Evolutionary conservation across 2,797 vertebrate genomes (phyloP), one percentile per base, ranked within the genome.

Genomic region (Varecia variegata): DNA sequence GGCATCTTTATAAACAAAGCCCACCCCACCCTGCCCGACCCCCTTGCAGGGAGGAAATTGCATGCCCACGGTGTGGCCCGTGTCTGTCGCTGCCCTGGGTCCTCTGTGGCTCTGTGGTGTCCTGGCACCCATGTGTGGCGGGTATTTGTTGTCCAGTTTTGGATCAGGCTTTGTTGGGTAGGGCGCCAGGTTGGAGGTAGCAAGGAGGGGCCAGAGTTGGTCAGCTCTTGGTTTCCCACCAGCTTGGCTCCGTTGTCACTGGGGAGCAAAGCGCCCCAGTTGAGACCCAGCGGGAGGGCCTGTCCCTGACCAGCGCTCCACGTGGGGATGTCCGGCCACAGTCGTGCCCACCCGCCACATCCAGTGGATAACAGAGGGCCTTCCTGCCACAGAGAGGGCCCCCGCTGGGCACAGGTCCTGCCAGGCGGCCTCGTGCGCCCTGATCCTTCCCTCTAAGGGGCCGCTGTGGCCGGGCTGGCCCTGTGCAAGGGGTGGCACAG

Each of bases 51-150:
- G 76, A 54, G 50, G 35, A 38, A 35, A 30, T 13, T 12, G 6
- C 35, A 20, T 25, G 13, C 25, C 79, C 38, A 10, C 14, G 30
- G 6, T 0, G 0, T 4, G 13, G 0, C 17, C 12, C 0, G 0
- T 21, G 25, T 77, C 25, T 8, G 21, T 32, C 21, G 12, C 47
- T 18, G 74, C n/a, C 35, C 32, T 9, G 35, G 14, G 0, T 79
- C 2, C 47, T 76, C 23, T 21, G 3, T 3, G 0, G 79, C 2
- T 54, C 23, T 50, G 7, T 15, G 50, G 52, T 38, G 25, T 38
- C 23, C 4, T 2, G 2, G 7, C 13, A 38, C 14, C 12, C 21
- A 9, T 0, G n/a, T 23, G 4, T 25, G 60, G 6, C 50, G 6
- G 56, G 32, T 40, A 25, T 11, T 23, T 35, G 20, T 38, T 54